phyloP scores from a whole-genome alignment of 2,888 invertebrate genomes.

The Mayetiola destructor region DNA sequence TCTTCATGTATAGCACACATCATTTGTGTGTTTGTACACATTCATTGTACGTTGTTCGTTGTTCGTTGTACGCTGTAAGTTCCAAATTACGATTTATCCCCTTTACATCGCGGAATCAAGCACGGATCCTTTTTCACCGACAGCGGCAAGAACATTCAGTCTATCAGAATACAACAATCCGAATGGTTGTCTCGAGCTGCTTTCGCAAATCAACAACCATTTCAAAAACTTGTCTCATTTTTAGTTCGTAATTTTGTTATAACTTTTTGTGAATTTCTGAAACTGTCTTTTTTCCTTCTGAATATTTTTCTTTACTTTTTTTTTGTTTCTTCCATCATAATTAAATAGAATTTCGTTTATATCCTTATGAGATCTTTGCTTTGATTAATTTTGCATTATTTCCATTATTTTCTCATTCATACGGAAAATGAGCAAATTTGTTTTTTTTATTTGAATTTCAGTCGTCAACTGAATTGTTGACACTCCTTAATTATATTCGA shows the following conservation, averaged over 20 bases:
- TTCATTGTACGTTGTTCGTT: neutral
- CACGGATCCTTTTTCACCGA: neutral
- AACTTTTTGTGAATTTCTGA: neutral
- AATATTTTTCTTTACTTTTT: neutral
- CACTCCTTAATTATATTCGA: too few relatives aligned
- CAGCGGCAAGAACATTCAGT: slow-evolving; percentile 2
- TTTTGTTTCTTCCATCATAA: neutral
- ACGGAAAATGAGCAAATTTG: too few relatives aligned
- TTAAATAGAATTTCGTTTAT: too few relatives aligned
- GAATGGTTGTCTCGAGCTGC: slow-evolving; percentile 8
- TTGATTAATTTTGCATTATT: too few relatives aligned
- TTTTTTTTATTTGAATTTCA: neutral
- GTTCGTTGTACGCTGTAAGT: too few relatives aligned
- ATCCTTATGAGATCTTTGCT: too few relatives aligned
- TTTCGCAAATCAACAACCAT: too few relatives aligned
- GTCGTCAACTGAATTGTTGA: neutral
- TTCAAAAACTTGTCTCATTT: neutral
- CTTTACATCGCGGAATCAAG: too few relatives aligned
- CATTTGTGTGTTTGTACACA: neutral
- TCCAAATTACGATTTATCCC: too few relatives aligned
- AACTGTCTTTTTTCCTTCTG: neutral
- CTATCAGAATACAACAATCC: slow-evolving; percentile 7
- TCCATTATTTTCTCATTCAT: too few relatives aligned
- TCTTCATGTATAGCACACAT: slow-evolving; percentile 11
- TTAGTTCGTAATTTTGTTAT: neutral